These are phyloP conservation scores for Hyphantria cunea DNA, from an alignment of 1,140 invertebrate genomes.

Conservation along the genomic window DNA sequence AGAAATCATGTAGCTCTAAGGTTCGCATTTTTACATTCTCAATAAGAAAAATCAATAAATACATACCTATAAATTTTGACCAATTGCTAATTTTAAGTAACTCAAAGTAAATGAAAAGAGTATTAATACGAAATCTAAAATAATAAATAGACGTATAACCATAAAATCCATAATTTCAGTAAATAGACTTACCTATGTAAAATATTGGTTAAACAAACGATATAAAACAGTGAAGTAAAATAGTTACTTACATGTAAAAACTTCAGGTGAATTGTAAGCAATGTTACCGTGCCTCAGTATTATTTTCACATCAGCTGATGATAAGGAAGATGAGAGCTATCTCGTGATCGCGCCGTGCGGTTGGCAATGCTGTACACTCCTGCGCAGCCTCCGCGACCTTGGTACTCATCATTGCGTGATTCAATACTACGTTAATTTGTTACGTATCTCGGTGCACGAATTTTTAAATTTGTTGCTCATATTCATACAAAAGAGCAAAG, in stretches of 20 bases:
- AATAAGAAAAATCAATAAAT: too few species aligned
- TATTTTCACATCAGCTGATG: constrained; percentile 71
- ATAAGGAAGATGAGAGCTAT: constrained; percentile 71
- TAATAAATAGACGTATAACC: too few species aligned
- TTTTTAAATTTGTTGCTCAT: background rate
- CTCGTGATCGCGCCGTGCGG: constrained; percentile 66
- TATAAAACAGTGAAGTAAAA: background rate
- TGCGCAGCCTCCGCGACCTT: constrained; percentile 62
- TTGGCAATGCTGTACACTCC: constrained; percentile 65
- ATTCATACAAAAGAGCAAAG: background rate
- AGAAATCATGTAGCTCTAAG: too few species aligned
- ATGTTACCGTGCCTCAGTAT: constrained; percentile 35
- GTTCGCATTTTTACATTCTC: background rate
- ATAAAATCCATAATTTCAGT: too few species aligned
- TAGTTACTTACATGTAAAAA: constrained; percentile 23
- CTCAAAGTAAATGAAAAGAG: too few species aligned
- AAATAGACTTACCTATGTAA: too few species aligned
- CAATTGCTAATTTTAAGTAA: too few species aligned
- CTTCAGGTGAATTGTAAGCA: constrained; percentile 6
- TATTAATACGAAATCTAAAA: too few species aligned
- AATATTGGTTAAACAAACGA: too few species aligned
- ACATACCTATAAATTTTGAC: background rate
- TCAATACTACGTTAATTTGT: constrained; percentile 8
- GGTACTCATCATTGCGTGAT: constrained; percentile 38
- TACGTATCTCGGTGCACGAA: constrained; percentile 1